Percentiles rank a stretch among this genome's conserved stretches.
These are phyloP conservation scores for Pseudomyrmex cubaensis DNA, from an alignment of 1,140 invertebrate species.

Conservation along the genomic window DNA sequence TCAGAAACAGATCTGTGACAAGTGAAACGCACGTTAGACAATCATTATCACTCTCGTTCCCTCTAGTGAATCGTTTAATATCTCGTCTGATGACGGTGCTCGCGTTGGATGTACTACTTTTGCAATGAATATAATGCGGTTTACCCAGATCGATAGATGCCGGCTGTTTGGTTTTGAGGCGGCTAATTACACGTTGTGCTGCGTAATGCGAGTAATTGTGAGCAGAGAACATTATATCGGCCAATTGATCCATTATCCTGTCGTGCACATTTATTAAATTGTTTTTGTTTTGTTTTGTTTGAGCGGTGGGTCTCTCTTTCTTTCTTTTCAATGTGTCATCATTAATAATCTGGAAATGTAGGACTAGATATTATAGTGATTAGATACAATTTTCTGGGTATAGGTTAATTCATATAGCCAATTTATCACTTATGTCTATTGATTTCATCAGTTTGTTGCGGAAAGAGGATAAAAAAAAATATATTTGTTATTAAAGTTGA, in stretches of 20 bases:
- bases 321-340: background rate
- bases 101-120: constrained; percentile 41
- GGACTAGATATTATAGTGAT: background rate
- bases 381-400: too few species aligned
- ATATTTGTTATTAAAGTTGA: too few species aligned
- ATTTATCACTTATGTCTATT: too few species aligned
- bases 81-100: constrained; percentile 34
- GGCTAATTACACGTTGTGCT: constrained; percentile 17
- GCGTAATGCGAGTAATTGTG: constrained; percentile 22
- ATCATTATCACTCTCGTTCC: constrained; percentile 52
- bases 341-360: background rate
- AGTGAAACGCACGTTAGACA: constrained; percentile 28
- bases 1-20: constrained; percentile 27
- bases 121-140: constrained; percentile 37
- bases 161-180: constrained; percentile 2
- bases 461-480: too few species aligned
- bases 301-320: background rate
- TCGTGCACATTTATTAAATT: constrained; percentile 10
- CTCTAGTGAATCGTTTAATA: constrained; percentile 44
- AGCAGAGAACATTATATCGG: constrained; percentile 20
- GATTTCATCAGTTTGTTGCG: too few species aligned
- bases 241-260: constrained; percentile 15
- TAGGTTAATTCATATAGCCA: too few species aligned
- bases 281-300: background rate
- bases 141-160: constrained; percentile 3